Base-by-base conservation (phyloP, 2,797 vertebrate genomes). In the Centroberyx gerrardi region DNA sequence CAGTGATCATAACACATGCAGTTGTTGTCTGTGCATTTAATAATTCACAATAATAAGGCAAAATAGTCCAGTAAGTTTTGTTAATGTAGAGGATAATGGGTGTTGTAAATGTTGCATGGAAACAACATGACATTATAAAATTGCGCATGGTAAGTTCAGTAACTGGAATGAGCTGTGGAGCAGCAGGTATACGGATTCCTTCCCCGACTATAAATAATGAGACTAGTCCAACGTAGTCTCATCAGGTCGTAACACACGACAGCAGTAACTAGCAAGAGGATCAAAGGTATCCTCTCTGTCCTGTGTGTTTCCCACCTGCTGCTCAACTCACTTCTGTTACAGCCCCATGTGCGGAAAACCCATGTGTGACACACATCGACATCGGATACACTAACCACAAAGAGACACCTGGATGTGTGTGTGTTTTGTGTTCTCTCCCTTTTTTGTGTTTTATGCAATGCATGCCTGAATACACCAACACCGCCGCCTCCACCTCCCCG, bases 381-480 rank as follows among this genome's bases (percentile, higher is more conserved):
- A 66, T 42, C 10, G 67, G 77, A 78, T 73, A 48, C 64, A 78
- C 88, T 88, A 87, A 90, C 83, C 73, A 67, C 76, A 88, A 48
- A 54, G 40, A 85, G 56, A 75, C 76, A 76, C 76, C 72, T 68
- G 59, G 36, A 40, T 73, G 62, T 81, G 60, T 72, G 65, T 79
- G 73, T 76, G 62, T 71, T 76, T 56, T 76, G 80, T 74, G 90
- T 63, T 85, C 66, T 66, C 65, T 62, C 53, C 22, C 22, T 22
- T 22, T 22, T 87, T 67, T 92, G 72, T 87, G 70, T 81, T 74
- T 80, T 55, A 46, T 87, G 81, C 90, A 87, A 92, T 90, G 90
- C 92, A 93, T 90, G 91, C 72, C 58, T 88, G 72, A 82, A 81
- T 84, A 79, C 86, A 86, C 72, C 80, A 72, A 22, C 22, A 51